These are phyloP conservation scores for Ancistrus triradiatus DNA, from an alignment of 2,113 vertebrate genomes.

Conservation along the genomic window DNA sequence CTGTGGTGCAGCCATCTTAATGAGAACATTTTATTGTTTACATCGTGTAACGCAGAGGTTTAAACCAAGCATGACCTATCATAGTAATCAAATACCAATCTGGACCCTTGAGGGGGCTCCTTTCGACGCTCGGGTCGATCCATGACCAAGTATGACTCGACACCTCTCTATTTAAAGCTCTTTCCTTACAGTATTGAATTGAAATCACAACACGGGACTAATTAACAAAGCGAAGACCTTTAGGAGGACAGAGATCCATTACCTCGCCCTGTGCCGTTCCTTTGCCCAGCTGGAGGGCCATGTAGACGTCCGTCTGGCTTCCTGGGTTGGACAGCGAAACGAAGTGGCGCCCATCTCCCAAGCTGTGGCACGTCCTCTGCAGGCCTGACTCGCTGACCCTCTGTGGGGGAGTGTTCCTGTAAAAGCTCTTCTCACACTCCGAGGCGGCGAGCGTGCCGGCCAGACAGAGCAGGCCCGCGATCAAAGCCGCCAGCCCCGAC, in stretches of 20 bases:
- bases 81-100: no score
- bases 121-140: no score
- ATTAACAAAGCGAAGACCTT: background rate
- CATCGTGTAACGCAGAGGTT: no score
- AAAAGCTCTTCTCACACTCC: constrained; percentile 62
- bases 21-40: no score
- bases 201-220: no score
- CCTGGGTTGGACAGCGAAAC: constrained; percentile 57
- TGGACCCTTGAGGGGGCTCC: no score
- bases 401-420: constrained; percentile 58
- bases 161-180: no score
- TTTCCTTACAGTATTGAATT: no score
- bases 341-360: constrained; percentile 56
- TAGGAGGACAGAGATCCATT: background rate
- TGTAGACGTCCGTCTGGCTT: constrained; percentile 60
- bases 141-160: no score
- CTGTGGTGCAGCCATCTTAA: no score
- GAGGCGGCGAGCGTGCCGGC: constrained; percentile 43
- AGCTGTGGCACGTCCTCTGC: constrained; percentile 57
- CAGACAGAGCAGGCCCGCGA: constrained; percentile 54
- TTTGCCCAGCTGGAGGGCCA: constrained; percentile 59
- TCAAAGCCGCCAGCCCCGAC: constrained; percentile 36
- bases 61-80: no score
- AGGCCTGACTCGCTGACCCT: constrained; percentile 46
- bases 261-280: constrained; percentile 50